A percentile compares a stretch with the other conserved stretches of the same genome.
These are phyloP conservation scores for Solenopsis fugax DNA, from an alignment of 1,140 invertebrate genomes.

Conservation along the genomic window DNA sequence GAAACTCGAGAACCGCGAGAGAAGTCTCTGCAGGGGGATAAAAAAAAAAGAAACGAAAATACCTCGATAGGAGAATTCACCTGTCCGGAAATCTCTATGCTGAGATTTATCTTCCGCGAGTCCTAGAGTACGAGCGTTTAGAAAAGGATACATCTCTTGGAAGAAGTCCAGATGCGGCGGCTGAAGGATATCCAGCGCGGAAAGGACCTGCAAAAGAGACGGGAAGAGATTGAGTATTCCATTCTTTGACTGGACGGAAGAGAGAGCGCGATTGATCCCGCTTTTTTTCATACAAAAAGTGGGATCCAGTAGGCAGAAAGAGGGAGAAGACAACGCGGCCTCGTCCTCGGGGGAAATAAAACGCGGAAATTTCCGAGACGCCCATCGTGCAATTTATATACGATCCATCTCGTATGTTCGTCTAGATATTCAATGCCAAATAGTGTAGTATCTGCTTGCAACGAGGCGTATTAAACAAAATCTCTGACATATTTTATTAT, in stretches of 20 bases:
- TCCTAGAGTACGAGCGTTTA: conserved; percentile 34
- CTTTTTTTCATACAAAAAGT: background rate
- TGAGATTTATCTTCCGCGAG: conserved; percentile 34
- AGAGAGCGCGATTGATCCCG: conserved; percentile 20
- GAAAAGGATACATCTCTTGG: conserved; percentile 99
- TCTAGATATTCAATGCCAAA: conserved; percentile 7
- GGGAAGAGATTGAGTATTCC: conserved; percentile 31
- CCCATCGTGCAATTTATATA: conserved; percentile 1
- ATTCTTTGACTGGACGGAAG: conserved; percentile 29
- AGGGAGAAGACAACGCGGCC: background rate
- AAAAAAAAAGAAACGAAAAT: background rate
- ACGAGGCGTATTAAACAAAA: background rate
- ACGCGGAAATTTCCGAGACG: conserved; percentile 37
- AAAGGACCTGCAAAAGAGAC: conserved; percentile 93
- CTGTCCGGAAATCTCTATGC: conserved; percentile 12
- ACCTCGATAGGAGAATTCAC: conserved; percentile 38
- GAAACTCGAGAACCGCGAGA: background rate
- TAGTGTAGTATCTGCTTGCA: background rate
- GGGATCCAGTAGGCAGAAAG: background rate
- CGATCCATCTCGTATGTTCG: conserved; percentile 15
- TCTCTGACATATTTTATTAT: background rate
- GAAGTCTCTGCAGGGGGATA: background rate
- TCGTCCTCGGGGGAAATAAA: conserved; percentile 51
- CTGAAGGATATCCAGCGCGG: conserved; percentile 98
- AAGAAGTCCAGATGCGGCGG: conserved; percentile 99